Evolutionary conservation across 2,888 invertebrate genomes (phyloP), one percentile per base, ranked within the genome.

Genomic region (Trypoxylon attenuatum): DNA sequence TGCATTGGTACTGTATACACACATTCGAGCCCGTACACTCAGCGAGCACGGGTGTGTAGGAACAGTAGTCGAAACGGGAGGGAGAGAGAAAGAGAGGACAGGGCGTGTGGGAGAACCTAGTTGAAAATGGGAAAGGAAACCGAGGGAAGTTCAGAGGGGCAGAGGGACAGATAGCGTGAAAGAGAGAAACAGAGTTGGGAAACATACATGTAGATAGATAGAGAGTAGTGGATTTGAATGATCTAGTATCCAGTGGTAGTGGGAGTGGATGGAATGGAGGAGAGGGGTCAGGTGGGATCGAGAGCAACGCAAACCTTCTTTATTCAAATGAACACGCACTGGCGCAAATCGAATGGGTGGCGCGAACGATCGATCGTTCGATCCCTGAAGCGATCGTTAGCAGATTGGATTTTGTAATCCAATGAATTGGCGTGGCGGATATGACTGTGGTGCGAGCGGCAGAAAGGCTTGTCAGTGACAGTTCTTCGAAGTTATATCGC

Each of bases 281-380:
- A n/a, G n/a, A n/a, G 39, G 77, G 77, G 73, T 81, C 77, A 76
- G 78, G 70, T 76, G 65, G 72, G 68, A 75, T 78, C 77, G 73
- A 81, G 80, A 77, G 78, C 71, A 78, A 64, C 73, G 74, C 69
- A 76, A 77, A 78, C 70, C 63, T 74, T 81, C 69, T 78, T 79
- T 77, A 77, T 77, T 73, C 77, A 60, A 59, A 76, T 59, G 67
- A 62, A 51, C 33, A 46, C 19, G 27, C 39, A 46, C 42, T 39
- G 29, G 47, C 45, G 66, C 51, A 57, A 55, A 51, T 52, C 50
- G 51, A 55, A 33, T 46, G 45, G 27, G 53, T 43, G n/a, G 29
- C 33, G 21, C 47, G 65, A 1, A 3, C 10, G 29, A 13, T 69
- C 65, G 53, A 60, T 58, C 57, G 21, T 46, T 51, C 58, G 42